phyloP scores from a whole-genome alignment of 1,140 invertebrate species.

The Drosophila miranda region DNA sequence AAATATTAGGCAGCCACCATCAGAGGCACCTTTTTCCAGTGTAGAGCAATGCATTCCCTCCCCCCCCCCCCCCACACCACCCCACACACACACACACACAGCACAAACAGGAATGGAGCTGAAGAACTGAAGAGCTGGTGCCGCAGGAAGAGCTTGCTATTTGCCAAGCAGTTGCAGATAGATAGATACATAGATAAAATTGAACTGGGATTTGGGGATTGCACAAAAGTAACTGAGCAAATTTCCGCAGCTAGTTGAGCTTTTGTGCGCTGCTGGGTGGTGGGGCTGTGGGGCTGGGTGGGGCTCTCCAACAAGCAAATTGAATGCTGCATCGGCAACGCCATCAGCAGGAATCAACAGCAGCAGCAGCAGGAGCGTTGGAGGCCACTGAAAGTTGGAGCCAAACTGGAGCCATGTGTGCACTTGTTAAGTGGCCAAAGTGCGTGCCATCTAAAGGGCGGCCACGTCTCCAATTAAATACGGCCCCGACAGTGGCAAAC shows the following conservation, averaged over 20 bases:
- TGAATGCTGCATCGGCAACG: slow-evolving; percentile 52
- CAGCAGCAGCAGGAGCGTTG: slow-evolving; percentile 9
- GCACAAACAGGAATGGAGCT: slow-evolving; percentile 5
- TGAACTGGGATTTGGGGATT: slow-evolving; percentile 79
- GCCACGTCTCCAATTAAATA: slow-evolving; percentile 57
- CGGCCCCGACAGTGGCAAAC: slow-evolving; percentile 38
- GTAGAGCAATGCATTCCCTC: slow-evolving; percentile 19
- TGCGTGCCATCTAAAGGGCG: slow-evolving; percentile 47
- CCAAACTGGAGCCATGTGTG: slow-evolving; percentile 29
- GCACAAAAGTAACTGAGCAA: slow-evolving; percentile 80
- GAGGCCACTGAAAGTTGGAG: slow-evolving; percentile 34
- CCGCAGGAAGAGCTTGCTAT: slow-evolving; percentile 55
- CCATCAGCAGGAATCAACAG: slow-evolving; percentile 5
- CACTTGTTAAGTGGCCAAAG: slow-evolving; percentile 45
- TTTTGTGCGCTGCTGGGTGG: slow-evolving; percentile 7
- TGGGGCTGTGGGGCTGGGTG: too few relatives aligned
- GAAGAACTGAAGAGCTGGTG: neutral
- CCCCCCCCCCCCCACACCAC: too few relatives aligned
- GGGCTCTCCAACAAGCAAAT: slow-evolving; percentile 40
- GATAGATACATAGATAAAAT: slow-evolving; percentile 80
- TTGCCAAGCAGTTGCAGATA: slow-evolving; percentile 75
- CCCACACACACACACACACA: slow-evolving; percentile 30
- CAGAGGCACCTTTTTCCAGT: slow-evolving; percentile 45
- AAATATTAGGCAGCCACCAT: slow-evolving; percentile 51
- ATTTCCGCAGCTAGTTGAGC: slow-evolving; percentile 78